These are phyloP conservation scores for Lycia hirtaria DNA, from an alignment of 2,888 invertebrate genomes.

Conservation along the genomic window DNA sequence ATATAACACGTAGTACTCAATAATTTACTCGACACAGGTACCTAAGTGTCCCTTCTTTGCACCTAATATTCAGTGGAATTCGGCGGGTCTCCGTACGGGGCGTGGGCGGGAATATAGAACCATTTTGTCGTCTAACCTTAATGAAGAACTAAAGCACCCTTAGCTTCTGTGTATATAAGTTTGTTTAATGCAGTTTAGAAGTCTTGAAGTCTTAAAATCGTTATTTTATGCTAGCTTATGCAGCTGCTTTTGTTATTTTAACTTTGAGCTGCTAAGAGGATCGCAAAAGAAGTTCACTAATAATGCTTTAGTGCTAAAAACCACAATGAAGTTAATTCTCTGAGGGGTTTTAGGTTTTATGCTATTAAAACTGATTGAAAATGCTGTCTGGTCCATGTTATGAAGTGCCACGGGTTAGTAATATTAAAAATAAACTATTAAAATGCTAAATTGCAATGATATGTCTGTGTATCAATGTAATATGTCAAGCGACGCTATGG, in stretches of 20 bases:
- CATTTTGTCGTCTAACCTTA: slow-evolving; percentile 38
- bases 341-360: background rate
- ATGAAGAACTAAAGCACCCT: slow-evolving; percentile 39
- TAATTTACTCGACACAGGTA: background rate
- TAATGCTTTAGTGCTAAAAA: background rate
- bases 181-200: slow-evolving; percentile 19
- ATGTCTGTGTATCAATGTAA: too few relatives aligned
- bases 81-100: slow-evolving; percentile 37
- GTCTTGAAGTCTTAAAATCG: slow-evolving; percentile 13
- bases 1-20: background rate
- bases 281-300: slow-evolving; percentile 6
- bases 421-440: background rate
- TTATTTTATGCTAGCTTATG: slow-evolving; percentile 15
- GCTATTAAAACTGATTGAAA: background rate
- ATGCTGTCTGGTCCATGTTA: background rate
- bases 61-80: slow-evolving; percentile 16
- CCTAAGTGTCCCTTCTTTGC: background rate
- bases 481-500: too few relatives aligned
- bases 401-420: background rate
- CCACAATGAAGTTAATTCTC: slow-evolving; percentile 2
- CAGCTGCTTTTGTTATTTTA: slow-evolving; percentile 10
- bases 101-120: slow-evolving; percentile 38
- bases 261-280: slow-evolving; percentile 10
- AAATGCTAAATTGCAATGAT: too few relatives aligned
- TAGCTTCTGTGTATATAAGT: slow-evolving; percentile 15